These are phyloP conservation scores for Platorchestia sp. DNA, from an alignment of 1,140 invertebrate genomes.

Conservation along the genomic window DNA sequence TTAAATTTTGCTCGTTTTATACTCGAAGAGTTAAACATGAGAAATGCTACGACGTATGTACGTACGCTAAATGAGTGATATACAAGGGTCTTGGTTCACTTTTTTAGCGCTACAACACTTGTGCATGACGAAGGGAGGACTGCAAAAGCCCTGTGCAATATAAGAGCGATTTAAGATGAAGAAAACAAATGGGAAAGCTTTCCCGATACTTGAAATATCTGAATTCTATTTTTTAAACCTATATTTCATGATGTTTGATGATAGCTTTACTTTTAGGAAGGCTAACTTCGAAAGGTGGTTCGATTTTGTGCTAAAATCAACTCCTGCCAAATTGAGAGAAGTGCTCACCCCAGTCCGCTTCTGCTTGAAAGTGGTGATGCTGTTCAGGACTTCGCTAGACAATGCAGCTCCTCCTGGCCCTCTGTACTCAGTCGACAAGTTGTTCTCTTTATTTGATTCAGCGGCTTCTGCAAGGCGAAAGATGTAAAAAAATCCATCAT, in stretches of 20 bases:
- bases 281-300: no score
- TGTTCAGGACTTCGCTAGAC: conserved; percentile 78
- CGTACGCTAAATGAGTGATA: no score
- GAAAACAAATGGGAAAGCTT: not conserved
- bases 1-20: not conserved
- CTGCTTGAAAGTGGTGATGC: conserved; percentile 76
- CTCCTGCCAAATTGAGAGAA: not conserved
- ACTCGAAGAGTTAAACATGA: not conserved
- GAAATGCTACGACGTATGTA: not conserved
- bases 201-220: not conserved
- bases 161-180: not conserved
- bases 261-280: not conserved
- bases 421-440: conserved; percentile 70
- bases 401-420: conserved; percentile 74
- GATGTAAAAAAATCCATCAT: not conserved
- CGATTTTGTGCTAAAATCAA: not conserved
- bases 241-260: not conserved
- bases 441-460: conserved; percentile 31
- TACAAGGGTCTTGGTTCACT: no score
- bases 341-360: conserved; percentile 74
- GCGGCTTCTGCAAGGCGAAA: not conserved
- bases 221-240: not conserved
- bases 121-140: no score
- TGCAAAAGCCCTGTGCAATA: no score
- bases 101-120: no score